Evolutionary conservation across 1,140 invertebrate species (phyloP), one percentile per base, ranked within the genome.

Genomic region (Tetramorium alpestre): DNA sequence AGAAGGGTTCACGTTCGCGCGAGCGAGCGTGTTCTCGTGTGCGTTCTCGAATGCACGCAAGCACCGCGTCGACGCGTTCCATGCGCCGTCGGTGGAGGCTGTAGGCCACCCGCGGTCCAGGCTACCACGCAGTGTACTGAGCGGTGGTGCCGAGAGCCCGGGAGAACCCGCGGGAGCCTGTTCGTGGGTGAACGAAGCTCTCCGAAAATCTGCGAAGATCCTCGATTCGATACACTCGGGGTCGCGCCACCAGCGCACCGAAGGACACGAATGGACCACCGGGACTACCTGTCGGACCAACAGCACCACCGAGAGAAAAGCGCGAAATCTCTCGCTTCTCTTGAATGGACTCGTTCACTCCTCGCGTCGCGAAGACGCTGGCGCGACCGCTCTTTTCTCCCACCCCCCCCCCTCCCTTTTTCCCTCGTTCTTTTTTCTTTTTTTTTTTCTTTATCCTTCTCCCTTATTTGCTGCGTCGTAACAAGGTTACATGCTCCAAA

Each of bases 121-220:
- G 84, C 91, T 85, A 85, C 91, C 86, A 87, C 90, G 90, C 90
- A 87, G 84, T 90, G 67, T 47, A 91, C 90, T 91, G 90, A 91
- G 88, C 88, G 65, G 54, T 25, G 73, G 56, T 87, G 82, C 78
- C 84, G 84, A 86, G 80, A 77, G 90, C 91, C 90, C 90, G 90
- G 91, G 88, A 89, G 91, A 91, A 91, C 78, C 89, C 90, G 80
- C 80, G 80, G 80, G 80, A 84, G 80, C 80, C 80, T 70, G 65
- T 81, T 69, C 77, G 90, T 91, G 88, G 90, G 72, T 72, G 85
- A 89, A 91, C 93, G 92, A 93, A 92, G 88, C 88, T 89, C 89
- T 73, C 92, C 93, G 94, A 94, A 94, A 93, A 92, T 92, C 91
- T 91, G 93, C 93, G 93, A 94, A 94, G 93, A 94, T 94, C 93